Conservation (phyloP, 2,797 vertebrate genomes). For the Geotrypetes seraphini region DNA sequence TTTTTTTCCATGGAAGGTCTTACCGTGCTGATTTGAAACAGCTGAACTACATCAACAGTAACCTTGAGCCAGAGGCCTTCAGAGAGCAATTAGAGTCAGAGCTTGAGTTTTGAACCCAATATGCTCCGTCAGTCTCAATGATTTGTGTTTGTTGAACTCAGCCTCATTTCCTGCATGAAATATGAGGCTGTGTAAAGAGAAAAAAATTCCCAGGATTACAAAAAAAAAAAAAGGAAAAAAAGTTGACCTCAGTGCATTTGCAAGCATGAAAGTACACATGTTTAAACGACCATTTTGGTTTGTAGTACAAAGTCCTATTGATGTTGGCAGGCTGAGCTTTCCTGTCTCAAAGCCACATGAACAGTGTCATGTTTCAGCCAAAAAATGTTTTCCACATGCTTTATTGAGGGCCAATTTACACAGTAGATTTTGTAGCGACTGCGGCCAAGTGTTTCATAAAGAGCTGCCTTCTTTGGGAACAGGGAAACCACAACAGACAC, state of each 20-base stretch:
- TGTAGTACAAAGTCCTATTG: conserved; percentile 75
- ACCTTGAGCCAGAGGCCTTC: conserved; percentile 71
- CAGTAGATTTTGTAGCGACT: conserved; percentile 55
- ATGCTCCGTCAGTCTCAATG: conserved; percentile 67
- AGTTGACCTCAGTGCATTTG: conserved; percentile 70
- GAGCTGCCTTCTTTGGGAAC: conserved; percentile 61
- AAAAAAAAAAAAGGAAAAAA: conserved; percentile 67
- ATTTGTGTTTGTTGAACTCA: conserved; percentile 71
- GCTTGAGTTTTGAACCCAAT: conserved; percentile 65
- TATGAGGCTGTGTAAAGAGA: conserved; percentile 58
- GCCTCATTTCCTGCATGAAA: conserved; percentile 73
- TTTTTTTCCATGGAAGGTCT: conserved; percentile 63
- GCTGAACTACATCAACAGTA: conserved; percentile 78
- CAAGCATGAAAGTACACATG: conserved; percentile 65
- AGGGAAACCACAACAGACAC: conserved; percentile 67
- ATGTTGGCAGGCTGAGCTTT: conserved; percentile 66
- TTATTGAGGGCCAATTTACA: conserved; percentile 65
- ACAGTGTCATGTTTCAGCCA: conserved; percentile 69
- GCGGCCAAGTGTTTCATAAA: conserved; percentile 64
- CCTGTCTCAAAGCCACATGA: conserved; percentile 71
- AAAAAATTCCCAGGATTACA: conserved; percentile 67
- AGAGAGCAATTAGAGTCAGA: conserved; percentile 72
- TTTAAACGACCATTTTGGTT: conserved; percentile 71
- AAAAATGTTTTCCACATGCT: conserved; percentile 74
- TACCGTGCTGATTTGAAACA: conserved; percentile 69